phyloP scores from a whole-genome alignment of 2,888 invertebrate species.

The Schizotus pectinicornis region DNA sequence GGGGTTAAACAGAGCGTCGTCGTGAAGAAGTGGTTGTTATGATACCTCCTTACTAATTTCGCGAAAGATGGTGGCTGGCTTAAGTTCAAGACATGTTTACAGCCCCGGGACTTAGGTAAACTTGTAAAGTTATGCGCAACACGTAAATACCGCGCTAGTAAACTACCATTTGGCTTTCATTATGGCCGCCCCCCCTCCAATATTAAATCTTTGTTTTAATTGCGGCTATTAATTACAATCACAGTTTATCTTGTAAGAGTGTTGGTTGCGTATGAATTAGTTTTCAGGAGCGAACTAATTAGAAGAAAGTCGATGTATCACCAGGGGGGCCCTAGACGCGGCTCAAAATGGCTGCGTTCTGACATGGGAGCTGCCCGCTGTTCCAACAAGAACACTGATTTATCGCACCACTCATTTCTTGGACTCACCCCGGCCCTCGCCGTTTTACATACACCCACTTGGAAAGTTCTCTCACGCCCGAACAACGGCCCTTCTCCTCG shows the following conservation, averaged over 20 bases:
- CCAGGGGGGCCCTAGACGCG: slow-evolving; percentile 38
- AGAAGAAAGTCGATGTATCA: slow-evolving; percentile 50
- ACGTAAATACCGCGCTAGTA: slow-evolving; percentile 57
- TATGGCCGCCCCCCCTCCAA: slow-evolving; percentile 51
- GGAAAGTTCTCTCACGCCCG: slow-evolving; percentile 47
- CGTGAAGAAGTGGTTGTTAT: slow-evolving; percentile 24
- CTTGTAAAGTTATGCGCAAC: slow-evolving; percentile 60
- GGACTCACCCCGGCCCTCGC: slow-evolving; percentile 39
- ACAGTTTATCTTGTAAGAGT: slow-evolving; percentile 49
- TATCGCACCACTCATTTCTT: slow-evolving; percentile 44
- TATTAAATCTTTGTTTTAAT: slow-evolving; percentile 59
- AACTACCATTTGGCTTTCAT: slow-evolving; percentile 58
- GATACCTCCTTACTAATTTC: slow-evolving; percentile 47
- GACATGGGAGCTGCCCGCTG: slow-evolving; percentile 49
- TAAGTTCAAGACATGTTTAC: slow-evolving; percentile 58
- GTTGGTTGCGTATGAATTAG: slow-evolving; percentile 50
- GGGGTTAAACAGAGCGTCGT: background rate
- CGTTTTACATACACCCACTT: slow-evolving; percentile 53
- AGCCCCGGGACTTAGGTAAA: slow-evolving; percentile 57
- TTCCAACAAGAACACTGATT: slow-evolving; percentile 51
- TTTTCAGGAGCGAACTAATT: slow-evolving; percentile 55
- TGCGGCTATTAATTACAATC: slow-evolving; percentile 56
- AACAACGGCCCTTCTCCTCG: slow-evolving; percentile 36
- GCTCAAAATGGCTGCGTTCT: slow-evolving; percentile 48
- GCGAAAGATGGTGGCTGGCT: slow-evolving; percentile 55